Base-by-base conservation (phyloP, 2,113 vertebrate species). In the Phalacrocorax aristotelis region DNA sequence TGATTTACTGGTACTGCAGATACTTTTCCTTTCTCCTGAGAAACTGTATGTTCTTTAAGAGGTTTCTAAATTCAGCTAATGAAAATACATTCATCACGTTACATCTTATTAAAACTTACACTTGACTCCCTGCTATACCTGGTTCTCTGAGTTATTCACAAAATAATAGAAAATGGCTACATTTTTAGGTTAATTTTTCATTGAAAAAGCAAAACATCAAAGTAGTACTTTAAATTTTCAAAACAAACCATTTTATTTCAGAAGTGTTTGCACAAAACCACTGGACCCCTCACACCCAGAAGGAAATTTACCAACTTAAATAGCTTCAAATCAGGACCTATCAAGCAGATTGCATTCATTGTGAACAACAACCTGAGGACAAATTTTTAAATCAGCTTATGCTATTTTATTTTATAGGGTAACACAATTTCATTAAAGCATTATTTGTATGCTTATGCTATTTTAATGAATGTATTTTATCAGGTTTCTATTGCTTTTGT, bases 321-420 rank as follows among this genome's bases (percentile, higher is more conserved):
- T 25, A 57, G 16, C 36, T 88, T 15, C 36, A 65, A 65, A 69
- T 49, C 36, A 80, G 42, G 26, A 70, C 36, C 14, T 17, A 80
- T 21, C 4, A 13, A 66, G 6, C 5, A 86, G 34, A 32, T 49
- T 65, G 7, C 14, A 42, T 79, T 87, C 9, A 7, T 21, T 71
- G 23, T 2, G 3, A 42, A 44, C 27, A 66, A 13, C 25, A 71
- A 7, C 15, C 7, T 9, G 14, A 62, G 34, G 36, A 18, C 0
- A 25, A 1, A 36, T 62, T 93, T 91, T 9, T 0, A 69, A 65
- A 81, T 34, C 13, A 30, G 3, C 4, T 82, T 54, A 27, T 46
- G 13, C 12, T 66, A 6, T 75, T 82, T 82, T 30, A 60, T 65
- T 75, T 29, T 25, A 79, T 38, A 87, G 14, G 10, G 7, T 40